These are phyloP conservation scores for Cylloceria caligata DNA, from an alignment of 2,888 invertebrate species.

Conservation along the genomic window DNA sequence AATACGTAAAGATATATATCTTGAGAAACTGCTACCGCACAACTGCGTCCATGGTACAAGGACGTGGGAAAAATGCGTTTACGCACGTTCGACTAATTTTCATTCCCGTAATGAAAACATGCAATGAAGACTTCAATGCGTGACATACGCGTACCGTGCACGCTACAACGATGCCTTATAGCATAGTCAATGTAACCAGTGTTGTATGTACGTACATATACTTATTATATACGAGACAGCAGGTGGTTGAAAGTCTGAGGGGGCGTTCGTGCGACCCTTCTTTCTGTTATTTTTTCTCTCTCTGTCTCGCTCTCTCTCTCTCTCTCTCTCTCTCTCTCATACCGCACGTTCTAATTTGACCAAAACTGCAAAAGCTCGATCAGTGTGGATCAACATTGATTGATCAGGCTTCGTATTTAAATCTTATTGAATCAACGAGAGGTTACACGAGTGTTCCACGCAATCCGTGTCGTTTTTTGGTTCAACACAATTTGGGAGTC, in stretches of 20 bases:
- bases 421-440: background rate
- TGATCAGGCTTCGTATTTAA: background rate
- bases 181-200: conserved; percentile 9
- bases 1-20: conserved; percentile 40
- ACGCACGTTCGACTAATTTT: conserved; percentile 53
- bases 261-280: conserved; percentile 77
- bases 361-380: conserved; percentile 42
- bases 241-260: conserved; percentile 82
- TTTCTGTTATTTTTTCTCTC: conserved; percentile 25
- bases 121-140: conserved; percentile 66
- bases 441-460: no score
- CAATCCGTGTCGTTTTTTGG: no score
- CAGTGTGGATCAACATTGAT: conserved; percentile 13
- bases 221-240: conserved; percentile 74
- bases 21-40: conserved; percentile 25
- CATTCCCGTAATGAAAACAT: conserved; percentile 60
- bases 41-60: background rate
- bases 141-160: conserved; percentile 51
- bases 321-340: conserved; percentile 44
- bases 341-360: conserved; percentile 14
- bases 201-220: conserved; percentile 56
- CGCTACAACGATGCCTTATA: conserved; percentile 16
- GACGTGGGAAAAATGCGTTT: conserved; percentile 56
- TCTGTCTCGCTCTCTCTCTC: conserved; percentile 29
- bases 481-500: no score